These are phyloP conservation scores for Sympetrum striolatum DNA, from an alignment of 2,888 invertebrate species.

Conservation along the genomic window DNA sequence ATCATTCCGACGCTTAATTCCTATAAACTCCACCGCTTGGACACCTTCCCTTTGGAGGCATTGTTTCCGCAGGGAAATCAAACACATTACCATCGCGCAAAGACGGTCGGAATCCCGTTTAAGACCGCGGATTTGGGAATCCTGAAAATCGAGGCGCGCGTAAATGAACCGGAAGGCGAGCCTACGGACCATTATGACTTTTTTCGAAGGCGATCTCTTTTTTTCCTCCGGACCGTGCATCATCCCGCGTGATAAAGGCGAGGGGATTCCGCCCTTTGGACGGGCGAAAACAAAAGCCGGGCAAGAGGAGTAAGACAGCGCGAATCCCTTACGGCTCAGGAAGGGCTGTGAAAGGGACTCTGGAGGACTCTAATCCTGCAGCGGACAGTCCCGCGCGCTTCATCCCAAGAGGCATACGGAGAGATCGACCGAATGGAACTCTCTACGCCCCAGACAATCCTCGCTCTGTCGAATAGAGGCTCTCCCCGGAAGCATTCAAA, in stretches of 20 bases:
- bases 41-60: background rate
- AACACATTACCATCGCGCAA: background rate
- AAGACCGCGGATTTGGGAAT: background rate
- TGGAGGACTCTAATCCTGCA: background rate
- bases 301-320: background rate
- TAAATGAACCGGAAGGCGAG: background rate
- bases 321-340: background rate
- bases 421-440: background rate
- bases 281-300: background rate
- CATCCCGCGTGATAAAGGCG: background rate
- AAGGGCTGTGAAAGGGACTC: background rate
- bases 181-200: background rate
- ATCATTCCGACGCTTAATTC: background rate
- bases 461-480: background rate
- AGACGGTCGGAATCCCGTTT: background rate
- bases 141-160: background rate
- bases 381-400: background rate
- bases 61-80: background rate
- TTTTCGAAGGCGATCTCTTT: background rate
- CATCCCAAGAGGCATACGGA: background rate
- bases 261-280: background rate
- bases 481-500: background rate
- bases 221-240: background rate
- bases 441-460: no score
- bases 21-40: background rate